Conservation (phyloP, 1,140 invertebrate species). For the Rhyacophila brunnea region DNA sequence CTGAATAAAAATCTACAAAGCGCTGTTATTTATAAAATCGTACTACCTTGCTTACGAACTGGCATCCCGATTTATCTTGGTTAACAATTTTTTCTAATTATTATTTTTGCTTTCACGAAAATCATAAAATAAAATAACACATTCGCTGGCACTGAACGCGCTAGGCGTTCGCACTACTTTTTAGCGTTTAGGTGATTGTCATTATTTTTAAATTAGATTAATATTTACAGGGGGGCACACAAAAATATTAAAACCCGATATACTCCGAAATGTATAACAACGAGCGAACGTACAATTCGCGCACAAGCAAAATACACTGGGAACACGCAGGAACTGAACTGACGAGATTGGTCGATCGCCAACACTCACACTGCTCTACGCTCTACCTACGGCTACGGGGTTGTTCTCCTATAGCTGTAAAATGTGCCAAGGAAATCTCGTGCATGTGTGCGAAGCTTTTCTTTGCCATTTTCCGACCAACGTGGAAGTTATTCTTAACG, state of each 20-base stretch:
- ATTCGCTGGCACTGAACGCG: constrained; percentile 28
- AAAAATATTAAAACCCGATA: constrained; percentile 23
- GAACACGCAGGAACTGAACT: constrained; percentile 8
- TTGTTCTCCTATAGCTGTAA: constrained; percentile 4
- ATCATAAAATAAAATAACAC: constrained; percentile 30
- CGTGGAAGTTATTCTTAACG: too few relatives aligned
- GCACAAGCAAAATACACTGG: constrained; percentile 19
- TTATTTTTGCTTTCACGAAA: constrained; percentile 27
- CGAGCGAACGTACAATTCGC: constrained; percentile 10
- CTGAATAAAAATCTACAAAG: constrained; percentile 2
- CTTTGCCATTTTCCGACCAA: too few relatives aligned
- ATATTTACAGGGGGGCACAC: constrained; percentile 19
- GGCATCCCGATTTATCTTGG: constrained; percentile 47
- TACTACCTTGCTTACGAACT: constrained; percentile 55
- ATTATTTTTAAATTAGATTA: constrained; percentile 25
- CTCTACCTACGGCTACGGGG: constrained; percentile 1
- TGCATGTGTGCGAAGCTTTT: too few relatives aligned
- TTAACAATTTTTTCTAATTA: constrained; percentile 18
- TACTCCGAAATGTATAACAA: constrained; percentile 8
- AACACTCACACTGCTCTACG: too few relatives aligned
- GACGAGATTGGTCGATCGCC: constrained; percentile 35
- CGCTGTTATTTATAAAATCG: constrained; percentile 6
- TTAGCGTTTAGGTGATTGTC: constrained; percentile 21
- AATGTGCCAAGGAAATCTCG: too few relatives aligned
- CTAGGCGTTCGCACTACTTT: constrained; percentile 26